Base-by-base conservation (phyloP, 2,113 vertebrate species). In the Garra rufa region DNA sequence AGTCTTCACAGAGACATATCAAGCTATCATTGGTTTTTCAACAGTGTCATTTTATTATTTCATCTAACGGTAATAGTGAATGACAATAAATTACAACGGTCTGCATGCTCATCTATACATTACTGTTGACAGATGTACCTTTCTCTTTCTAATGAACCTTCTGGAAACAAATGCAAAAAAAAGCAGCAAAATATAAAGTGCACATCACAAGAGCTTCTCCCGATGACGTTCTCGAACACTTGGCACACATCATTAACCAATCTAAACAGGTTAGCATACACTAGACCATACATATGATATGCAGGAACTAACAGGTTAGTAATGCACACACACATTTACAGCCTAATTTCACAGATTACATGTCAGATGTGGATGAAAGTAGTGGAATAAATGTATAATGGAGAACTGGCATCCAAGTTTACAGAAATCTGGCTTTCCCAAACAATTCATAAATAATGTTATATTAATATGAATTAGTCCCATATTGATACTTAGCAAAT, bases 181-280 rank as follows among this genome's bases (percentile, higher is more conserved):
- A 76, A 85, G 81, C 84, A 88, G 81, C 83, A 85, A 87, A 81
- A 38, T 52, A 63, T 83, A 85, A 85, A 79, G 81, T 85, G 87
- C 81, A 85, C 59, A 61, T 71, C 52, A 82, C 61, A 79, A 55
- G 65, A 52, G 57, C 55, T 57, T 73, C 34, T 81, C 46, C 61
- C 26, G 9, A 65, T 52, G 65, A 71, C 74, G 19, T 85, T 57
- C 76, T 81, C 3, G 4, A 79, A 87, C 61, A 67, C 46, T 84
- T 81, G 76, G 78, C 86, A 87, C 63, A 41, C 55, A 43, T 24
- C 80, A 44, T 76, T 67, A 79, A 63, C n/a, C 63, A 82, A 73
- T 55, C 70, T 61, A 28, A 85, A 77, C 50, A 65, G 14, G 24
- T 19, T 69, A 67, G 30, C 50, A 55, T 13, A 63, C 30, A 75